Evolutionary conservation across 2,888 invertebrate genomes (phyloP).

Genomic region (Germaria angustata): DNA sequence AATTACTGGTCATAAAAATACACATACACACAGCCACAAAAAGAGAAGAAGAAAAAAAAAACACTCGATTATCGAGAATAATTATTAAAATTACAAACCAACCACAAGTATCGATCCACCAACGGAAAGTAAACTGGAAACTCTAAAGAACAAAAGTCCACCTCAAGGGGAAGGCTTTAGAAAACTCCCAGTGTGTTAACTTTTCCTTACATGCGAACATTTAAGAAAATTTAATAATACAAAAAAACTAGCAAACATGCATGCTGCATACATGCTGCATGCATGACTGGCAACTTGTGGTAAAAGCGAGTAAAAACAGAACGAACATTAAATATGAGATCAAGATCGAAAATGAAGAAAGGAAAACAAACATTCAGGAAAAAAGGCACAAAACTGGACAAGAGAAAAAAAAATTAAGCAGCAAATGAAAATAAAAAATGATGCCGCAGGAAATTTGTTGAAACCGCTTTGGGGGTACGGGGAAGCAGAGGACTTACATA

Average conservation of each 20-base stretch:
- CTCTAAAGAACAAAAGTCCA: constrained; percentile 29
- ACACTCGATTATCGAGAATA: constrained; percentile 39
- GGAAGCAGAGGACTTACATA: not conserved
- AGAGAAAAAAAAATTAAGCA: constrained; percentile 46
- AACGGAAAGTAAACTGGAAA: constrained; percentile 46
- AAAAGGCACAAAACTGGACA: constrained; percentile 52
- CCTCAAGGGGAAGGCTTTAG: constrained; percentile 34
- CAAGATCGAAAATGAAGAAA: constrained; percentile 37
- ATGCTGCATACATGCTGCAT: constrained; percentile 6
- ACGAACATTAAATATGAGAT: constrained; percentile 52
- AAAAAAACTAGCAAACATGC: constrained; percentile 6
- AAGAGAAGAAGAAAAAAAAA: not conserved
- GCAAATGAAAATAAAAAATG: not conserved
- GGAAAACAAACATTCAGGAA: constrained; percentile 11
- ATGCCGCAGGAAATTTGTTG: constrained; percentile 49
- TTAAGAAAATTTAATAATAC: constrained; percentile 15
- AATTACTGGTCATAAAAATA: constrained; percentile 48
- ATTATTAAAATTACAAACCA: constrained; percentile 41
- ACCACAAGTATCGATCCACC: not conserved
- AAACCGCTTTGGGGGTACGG: not conserved
- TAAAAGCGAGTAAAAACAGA: constrained; percentile 36
- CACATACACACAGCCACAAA: not conserved
- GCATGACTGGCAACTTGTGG: constrained; percentile 59
- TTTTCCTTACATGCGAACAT: constrained; percentile 46
- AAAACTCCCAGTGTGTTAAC: constrained; percentile 20